These are phyloP conservation scores for Lithophane socia DNA, from an alignment of 2,888 invertebrate species.

Conservation along the genomic window DNA sequence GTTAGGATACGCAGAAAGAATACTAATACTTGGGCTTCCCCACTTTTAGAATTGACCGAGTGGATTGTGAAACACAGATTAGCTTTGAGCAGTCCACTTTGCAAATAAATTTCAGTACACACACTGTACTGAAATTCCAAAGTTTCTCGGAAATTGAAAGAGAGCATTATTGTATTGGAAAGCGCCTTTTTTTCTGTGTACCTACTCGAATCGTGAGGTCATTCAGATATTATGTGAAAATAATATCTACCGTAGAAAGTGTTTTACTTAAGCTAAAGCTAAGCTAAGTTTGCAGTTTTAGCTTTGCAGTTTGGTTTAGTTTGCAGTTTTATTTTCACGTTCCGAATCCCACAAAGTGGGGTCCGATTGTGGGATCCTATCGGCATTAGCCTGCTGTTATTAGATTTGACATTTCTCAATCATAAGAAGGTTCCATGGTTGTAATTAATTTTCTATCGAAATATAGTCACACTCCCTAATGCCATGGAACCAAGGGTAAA, in stretches of 20 bases:
- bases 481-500: no score
- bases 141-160: not conserved
- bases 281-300: not conserved
- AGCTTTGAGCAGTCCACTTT: constrained; percentile 9
- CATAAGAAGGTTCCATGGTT: no score
- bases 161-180: not conserved
- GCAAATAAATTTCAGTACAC: not conserved
- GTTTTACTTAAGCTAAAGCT: no score
- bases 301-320: no score
- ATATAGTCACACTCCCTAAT: no score
- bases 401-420: no score
- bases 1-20: constrained; percentile 61
- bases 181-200: not conserved
- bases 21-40: constrained; percentile 60
- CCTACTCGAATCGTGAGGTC: not conserved
- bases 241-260: not conserved
- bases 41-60: constrained; percentile 20
- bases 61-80: constrained; percentile 23
- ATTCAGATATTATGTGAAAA: not conserved
- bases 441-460: no score
- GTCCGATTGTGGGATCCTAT: no score
- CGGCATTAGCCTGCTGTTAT: no score
- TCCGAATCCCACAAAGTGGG: no score
- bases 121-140: not conserved
- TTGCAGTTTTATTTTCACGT: no score